Evolutionary conservation across 2,797 vertebrate species (phyloP), one percentile per base, ranked within the genome.

Genomic region (Eulemur mongoz): DNA sequence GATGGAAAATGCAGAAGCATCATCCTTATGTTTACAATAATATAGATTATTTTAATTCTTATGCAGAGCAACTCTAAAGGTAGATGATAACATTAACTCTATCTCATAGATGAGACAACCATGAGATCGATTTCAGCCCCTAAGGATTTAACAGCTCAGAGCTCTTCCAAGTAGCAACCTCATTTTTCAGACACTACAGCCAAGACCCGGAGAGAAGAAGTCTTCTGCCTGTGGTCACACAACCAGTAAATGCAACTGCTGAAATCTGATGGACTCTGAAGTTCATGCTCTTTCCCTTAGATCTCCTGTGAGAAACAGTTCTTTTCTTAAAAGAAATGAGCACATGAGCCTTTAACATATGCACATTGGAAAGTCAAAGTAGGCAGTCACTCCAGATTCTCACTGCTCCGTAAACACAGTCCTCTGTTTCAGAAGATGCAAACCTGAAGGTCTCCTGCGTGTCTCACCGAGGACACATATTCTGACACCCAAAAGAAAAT

Each of bases 401-500:
- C 93, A 93, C 73, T 94, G 76, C 45, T 79, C 65, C 50, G 63
- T 91, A 70, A 94, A 94, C 23, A 80, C n/a, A 18, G 13, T 22
- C 23, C 22, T 65, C 48, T 35, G 30, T 52, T 85, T 90, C 73
- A 70, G 63, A 94, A 65, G 35, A 65, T 61, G 32, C 88, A 86
- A 54, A 79, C 35, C 20, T 43, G 61, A 70, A 27, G 17, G 32
- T 85, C 35, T 81, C 89, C 45, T 22, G 2, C 0, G 0, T 63
- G 12, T 91, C 90, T 80, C 43, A 95, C 30, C 73, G 69, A 91
- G 57, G 50, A 97, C 22, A 52, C 8, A 43, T 78, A 83, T 81
- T 78, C 92, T 81, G 80, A 96, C 92, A 86, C 88, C 20, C 20
- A 45, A 43, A 15, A 86, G 95, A 95, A 97, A 93, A 92, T 20